A percentile compares a stretch with the other conserved stretches of the same genome.
Conservation (phyloP, 2,113 vertebrate genomes). For the Sinocyclocheilus maitianheensis region DNA sequence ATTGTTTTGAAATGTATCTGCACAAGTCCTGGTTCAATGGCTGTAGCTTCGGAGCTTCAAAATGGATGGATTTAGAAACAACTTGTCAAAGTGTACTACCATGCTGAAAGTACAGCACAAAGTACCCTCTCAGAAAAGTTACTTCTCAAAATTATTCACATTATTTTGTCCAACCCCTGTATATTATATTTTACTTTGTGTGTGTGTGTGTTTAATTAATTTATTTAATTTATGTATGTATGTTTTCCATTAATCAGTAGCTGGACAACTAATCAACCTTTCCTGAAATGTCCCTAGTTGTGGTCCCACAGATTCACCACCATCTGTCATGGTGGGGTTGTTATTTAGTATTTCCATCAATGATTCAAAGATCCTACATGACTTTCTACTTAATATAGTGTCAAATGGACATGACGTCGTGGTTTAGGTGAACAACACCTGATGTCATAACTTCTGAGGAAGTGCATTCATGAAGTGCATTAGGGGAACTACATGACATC, state of each 20-base stretch:
- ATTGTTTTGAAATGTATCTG: not conserved
- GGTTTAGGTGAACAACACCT: constrained; percentile 19
- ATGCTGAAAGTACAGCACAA: not conserved
- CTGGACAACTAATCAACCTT: not conserved
- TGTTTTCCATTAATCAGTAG: not conserved
- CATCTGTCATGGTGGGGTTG: not conserved
- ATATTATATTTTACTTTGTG: no score
- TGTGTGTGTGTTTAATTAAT: no score
- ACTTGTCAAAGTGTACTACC: not conserved
- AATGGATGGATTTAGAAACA: not conserved
- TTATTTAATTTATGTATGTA: no score
- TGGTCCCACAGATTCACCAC: not conserved
- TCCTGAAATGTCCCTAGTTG: not conserved
- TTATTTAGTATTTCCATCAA: constrained; percentile 32
- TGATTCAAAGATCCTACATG: constrained; percentile 47
- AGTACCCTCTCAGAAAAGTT: not conserved
- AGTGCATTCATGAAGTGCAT: constrained; percentile 25
- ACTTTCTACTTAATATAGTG: constrained; percentile 40
- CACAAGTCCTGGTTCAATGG: not conserved
- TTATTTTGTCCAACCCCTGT: no score
- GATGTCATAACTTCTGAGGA: constrained; percentile 23
- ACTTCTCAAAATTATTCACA: not conserved
- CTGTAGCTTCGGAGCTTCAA: not conserved
- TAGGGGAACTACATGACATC: constrained; percentile 39
- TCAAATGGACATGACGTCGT: constrained; percentile 26